phyloP scores from a whole-genome alignment of 2,797 vertebrate species.

The Gymnopithys bicolor region DNA sequence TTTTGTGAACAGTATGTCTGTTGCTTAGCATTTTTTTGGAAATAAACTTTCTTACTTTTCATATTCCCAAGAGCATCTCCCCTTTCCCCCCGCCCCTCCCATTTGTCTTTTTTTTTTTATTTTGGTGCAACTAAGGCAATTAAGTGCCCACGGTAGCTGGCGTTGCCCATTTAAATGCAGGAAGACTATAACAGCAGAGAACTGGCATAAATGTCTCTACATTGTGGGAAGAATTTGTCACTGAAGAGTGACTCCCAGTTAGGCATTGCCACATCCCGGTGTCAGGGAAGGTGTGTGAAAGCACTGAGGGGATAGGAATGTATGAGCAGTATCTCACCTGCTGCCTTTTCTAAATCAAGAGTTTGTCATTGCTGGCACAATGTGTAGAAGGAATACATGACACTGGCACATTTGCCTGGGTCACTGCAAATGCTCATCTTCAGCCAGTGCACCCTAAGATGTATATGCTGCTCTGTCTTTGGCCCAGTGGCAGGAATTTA shows the following conservation, averaged over 20 bases:
- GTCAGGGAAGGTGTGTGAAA: neutral
- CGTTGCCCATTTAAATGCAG: neutral
- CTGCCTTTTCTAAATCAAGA: neutral
- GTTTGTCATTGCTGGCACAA: neutral
- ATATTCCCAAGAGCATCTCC: neutral
- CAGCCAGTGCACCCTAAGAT: neutral
- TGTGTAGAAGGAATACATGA: neutral
- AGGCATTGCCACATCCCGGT: neutral
- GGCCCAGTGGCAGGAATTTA: neutral
- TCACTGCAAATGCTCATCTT: neutral
- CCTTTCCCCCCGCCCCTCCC: rapidly evolving
- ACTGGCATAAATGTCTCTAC: rapidly evolving
- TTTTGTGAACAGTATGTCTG: neutral
- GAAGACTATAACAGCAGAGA: neutral
- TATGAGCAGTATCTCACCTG: neutral
- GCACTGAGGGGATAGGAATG: neutral
- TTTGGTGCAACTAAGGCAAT: neutral
- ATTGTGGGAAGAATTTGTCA: neutral
- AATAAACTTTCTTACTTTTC: neutral
- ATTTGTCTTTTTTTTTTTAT: neutral
- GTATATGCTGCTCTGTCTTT: neutral
- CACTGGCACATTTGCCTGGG: neutral
- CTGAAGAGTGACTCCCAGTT: neutral
- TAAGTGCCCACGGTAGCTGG: neutral
- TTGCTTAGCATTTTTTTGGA: neutral